Evolutionary conservation across 2,888 invertebrate genomes (phyloP).

Genomic region (Calameuta filiformis): DNA sequence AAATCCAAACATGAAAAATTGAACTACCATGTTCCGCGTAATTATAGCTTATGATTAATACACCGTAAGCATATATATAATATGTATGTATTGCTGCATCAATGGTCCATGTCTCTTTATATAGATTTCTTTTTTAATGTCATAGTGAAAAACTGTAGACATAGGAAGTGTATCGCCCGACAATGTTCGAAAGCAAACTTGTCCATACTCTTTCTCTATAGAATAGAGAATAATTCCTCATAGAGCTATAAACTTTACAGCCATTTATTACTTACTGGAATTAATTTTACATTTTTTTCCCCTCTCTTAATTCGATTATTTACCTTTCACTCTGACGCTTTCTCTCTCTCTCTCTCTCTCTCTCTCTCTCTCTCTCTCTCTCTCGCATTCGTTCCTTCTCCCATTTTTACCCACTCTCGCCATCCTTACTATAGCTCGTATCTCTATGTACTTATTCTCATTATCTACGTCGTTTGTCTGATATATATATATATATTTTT

Average conservation of each 20-base stretch:
- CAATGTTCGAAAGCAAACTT: slow-evolving; percentile 7
- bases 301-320: neutral
- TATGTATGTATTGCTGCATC: slow-evolving; percentile 16
- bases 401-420: neutral
- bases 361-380: neutral
- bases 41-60: slow-evolving; percentile 7
- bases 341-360: neutral
- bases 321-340: slow-evolving; percentile 1
- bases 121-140: slow-evolving; percentile 6
- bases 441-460: neutral
- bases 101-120: slow-evolving; percentile 19
- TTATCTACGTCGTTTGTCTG: neutral
- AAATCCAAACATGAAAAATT: slow-evolving; percentile 11
- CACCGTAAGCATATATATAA: slow-evolving; percentile 11
- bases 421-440: neutral
- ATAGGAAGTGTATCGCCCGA: slow-evolving; percentile 17
- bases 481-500: neutral
- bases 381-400: neutral
- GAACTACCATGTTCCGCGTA: neutral
- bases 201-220: neutral
- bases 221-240: neutral
- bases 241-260: slow-evolving; percentile 3
- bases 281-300: neutral
- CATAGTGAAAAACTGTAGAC: slow-evolving; percentile 8
- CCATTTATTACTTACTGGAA: slow-evolving; percentile 6